Conservation (phyloP, 2,888 invertebrate species). For the Macropis europaea region DNA sequence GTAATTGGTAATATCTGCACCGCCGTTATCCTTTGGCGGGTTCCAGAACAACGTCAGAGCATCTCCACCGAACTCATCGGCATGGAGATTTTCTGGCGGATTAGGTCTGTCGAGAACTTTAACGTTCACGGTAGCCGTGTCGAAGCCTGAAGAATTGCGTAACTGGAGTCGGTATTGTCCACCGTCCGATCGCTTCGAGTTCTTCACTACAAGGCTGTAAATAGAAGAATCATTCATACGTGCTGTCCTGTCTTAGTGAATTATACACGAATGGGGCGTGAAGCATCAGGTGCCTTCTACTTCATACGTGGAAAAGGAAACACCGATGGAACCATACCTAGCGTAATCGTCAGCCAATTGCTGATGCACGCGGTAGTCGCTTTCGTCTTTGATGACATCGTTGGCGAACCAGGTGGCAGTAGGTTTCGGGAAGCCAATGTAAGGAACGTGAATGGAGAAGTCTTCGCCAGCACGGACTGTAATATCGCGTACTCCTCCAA, state of each 20-base stretch:
- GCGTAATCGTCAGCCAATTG: constrained; percentile 93
- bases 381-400: constrained; percentile 90
- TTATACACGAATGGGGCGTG: too few species aligned
- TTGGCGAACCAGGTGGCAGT: constrained; percentile 96
- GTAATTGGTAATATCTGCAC: constrained; percentile 96
- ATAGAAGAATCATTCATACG: not conserved
- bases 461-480: constrained; percentile 98
- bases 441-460: constrained; percentile 98
- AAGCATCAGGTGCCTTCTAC: too few species aligned
- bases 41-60: constrained; percentile 97
- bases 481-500: constrained; percentile 96
- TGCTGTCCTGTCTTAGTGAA: not conserved
- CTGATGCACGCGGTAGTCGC: constrained; percentile 90
- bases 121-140: constrained; percentile 96
- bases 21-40: constrained; percentile 98
- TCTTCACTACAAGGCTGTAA: constrained; percentile 92
- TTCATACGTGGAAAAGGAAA: not conserved
- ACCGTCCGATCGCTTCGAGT: constrained; percentile 93
- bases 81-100: constrained; percentile 94
- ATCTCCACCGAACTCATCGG: constrained; percentile 97
- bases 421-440: constrained; percentile 97
- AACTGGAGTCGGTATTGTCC: constrained; percentile 96
- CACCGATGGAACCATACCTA: too few species aligned
- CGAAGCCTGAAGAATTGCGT: constrained; percentile 96
- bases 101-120: constrained; percentile 95